Conservation (phyloP, 1,140 invertebrate genomes). For the Penaeus japonicus region DNA sequence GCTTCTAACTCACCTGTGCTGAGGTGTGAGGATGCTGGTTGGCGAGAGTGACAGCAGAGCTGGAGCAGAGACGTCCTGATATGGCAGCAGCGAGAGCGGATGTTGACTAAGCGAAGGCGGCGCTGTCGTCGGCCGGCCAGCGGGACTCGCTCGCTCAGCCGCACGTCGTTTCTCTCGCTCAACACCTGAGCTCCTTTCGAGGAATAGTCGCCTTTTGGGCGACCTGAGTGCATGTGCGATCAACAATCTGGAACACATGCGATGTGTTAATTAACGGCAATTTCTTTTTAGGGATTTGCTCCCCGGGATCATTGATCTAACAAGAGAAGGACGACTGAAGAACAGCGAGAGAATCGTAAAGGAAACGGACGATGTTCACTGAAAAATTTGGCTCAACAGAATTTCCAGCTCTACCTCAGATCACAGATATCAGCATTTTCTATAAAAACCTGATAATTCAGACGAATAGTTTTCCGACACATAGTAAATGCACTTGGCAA, state of each 20-base stretch:
- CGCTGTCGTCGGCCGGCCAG: conserved; percentile 22
- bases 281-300: too few species aligned
- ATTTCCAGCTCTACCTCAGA: neutral
- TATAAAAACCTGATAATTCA: neutral
- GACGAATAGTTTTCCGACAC: too few species aligned
- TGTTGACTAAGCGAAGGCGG: conserved; percentile 17
- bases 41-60: too few species aligned
- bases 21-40: neutral
- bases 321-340: neutral
- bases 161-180: neutral
- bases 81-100: neutral
- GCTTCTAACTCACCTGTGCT: neutral
- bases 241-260: too few species aligned
- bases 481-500: too few species aligned
- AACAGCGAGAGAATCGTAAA: neutral
- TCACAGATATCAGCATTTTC: conserved; percentile 39
- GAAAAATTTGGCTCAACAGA: conserved; percentile 20
- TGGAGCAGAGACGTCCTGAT: too few species aligned
- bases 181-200: neutral
- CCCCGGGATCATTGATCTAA: too few species aligned
- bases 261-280: too few species aligned
- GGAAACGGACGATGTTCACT: neutral
- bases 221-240: too few species aligned
- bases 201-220: too few species aligned
- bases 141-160: neutral